Conservation (phyloP, 2,888 invertebrate genomes). For the Macrophya annulata region DNA sequence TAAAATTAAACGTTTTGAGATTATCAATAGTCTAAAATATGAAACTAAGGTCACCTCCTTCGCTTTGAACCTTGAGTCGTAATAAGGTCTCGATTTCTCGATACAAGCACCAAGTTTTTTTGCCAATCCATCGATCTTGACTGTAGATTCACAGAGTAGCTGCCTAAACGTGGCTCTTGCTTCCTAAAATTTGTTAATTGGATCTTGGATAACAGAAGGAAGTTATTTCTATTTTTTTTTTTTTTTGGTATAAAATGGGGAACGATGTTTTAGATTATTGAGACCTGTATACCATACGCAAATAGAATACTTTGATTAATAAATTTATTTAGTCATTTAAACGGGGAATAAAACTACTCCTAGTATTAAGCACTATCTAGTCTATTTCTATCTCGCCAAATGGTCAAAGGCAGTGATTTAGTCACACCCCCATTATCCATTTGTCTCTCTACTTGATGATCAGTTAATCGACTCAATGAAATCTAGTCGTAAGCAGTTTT, state of each 20-base stretch:
- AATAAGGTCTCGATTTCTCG: constrained; percentile 94
- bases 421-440: constrained; percentile 69
- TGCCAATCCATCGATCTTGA: constrained; percentile 89
- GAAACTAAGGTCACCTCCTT: constrained; percentile 83
- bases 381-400: constrained; percentile 39
- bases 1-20: constrained; percentile 62
- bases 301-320: background rate
- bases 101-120: constrained; percentile 92
- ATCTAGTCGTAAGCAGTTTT: constrained; percentile 68
- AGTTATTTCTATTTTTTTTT: background rate
- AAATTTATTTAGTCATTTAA: background rate
- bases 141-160: constrained; percentile 91
- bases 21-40: background rate
- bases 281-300: background rate
- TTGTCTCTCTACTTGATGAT: constrained; percentile 64
- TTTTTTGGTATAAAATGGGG: background rate
- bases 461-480: constrained; percentile 70
- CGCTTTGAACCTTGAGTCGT: constrained; percentile 92
- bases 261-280: background rate
- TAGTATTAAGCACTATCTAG: background rate
- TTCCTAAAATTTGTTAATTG: constrained; percentile 82
- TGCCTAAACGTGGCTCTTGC: constrained; percentile 91
- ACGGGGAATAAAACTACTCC: background rate
- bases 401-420: constrained; percentile 16
- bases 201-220: background rate